phyloP scores from a whole-genome alignment of 2,113 vertebrate genomes.

The Pedionomus torquatus region DNA sequence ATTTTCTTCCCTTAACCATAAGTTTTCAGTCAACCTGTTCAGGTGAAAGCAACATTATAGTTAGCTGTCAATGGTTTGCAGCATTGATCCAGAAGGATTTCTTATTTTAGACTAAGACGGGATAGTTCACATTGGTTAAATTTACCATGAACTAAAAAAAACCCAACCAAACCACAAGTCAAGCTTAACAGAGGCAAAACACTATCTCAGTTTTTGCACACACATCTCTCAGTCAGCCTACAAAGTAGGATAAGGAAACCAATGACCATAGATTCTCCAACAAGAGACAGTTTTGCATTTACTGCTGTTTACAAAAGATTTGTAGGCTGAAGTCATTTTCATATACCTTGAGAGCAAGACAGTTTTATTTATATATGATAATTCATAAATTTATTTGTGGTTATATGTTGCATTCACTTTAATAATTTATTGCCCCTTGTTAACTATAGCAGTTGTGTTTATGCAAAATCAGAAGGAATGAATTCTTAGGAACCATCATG shows the following conservation, averaged over 20 bases:
- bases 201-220: not conserved
- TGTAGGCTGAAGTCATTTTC: not conserved
- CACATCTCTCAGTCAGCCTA: not conserved
- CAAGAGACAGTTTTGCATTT: not conserved
- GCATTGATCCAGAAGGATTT: not conserved
- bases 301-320: not conserved
- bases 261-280: not conserved
- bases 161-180: not conserved
- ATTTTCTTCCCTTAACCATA: not conserved
- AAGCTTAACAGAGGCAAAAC: not conserved
- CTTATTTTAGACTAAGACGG: not conserved
- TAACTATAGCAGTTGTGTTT: slow-evolving; percentile 38
- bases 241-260: not conserved
- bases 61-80: not conserved
- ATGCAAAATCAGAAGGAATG: slow-evolving; percentile 26
- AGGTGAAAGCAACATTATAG: not conserved
- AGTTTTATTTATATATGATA: not conserved
- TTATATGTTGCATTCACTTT: not conserved
- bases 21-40: not conserved
- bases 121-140: not conserved
- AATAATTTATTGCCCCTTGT: not conserved
- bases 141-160: not conserved
- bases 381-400: not conserved
- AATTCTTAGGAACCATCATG: not conserved
- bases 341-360: not conserved